Conservation (phyloP, 2,888 invertebrate species). For the Ormyrus labotus region DNA sequence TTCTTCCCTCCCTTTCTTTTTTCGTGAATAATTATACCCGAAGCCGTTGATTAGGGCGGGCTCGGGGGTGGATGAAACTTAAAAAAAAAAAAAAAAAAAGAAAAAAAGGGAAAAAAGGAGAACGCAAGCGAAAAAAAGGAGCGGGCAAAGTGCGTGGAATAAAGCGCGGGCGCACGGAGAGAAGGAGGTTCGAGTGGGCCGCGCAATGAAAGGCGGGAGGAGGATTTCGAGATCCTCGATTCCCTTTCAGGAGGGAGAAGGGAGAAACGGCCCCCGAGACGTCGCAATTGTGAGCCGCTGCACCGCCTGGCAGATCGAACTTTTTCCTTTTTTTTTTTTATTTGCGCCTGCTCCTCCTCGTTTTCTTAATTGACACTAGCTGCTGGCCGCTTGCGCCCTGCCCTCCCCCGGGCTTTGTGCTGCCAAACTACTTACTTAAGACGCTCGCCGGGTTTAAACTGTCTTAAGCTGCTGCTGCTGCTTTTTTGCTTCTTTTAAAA, state of each 20-base stretch:
- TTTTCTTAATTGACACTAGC: too few species aligned
- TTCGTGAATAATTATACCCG: conserved; percentile 68
- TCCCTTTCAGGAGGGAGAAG: conserved; percentile 5
- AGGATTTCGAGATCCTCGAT: conserved; percentile 49
- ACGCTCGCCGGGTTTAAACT: conserved; percentile 37
- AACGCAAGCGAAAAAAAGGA: too few species aligned
- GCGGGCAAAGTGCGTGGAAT: not conserved
- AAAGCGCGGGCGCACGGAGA: not conserved
- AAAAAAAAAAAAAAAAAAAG: conserved; percentile 30
- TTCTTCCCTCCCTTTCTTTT: conserved; percentile 55
- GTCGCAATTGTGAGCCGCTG: conserved; percentile 47
- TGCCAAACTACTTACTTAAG: conserved; percentile 55
- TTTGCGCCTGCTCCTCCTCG: conserved; percentile 21
- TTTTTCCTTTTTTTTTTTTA: conserved; percentile 42
- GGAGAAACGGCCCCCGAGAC: conserved; percentile 27
- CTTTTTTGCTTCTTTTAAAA: conserved; percentile 2
- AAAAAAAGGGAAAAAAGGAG: not conserved
- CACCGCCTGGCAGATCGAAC: conserved; percentile 29
- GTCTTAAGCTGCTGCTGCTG: conserved; percentile 48
- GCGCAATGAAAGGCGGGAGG: conserved; percentile 32
- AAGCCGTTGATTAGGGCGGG: conserved; percentile 67
- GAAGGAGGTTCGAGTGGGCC: conserved; percentile 6
- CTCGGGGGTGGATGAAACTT: conserved; percentile 40
- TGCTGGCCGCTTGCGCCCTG: too few species aligned
- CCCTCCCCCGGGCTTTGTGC: conserved; percentile 3